phyloP scores from a whole-genome alignment of 2,888 invertebrate species.

The Aplocera efformata region DNA sequence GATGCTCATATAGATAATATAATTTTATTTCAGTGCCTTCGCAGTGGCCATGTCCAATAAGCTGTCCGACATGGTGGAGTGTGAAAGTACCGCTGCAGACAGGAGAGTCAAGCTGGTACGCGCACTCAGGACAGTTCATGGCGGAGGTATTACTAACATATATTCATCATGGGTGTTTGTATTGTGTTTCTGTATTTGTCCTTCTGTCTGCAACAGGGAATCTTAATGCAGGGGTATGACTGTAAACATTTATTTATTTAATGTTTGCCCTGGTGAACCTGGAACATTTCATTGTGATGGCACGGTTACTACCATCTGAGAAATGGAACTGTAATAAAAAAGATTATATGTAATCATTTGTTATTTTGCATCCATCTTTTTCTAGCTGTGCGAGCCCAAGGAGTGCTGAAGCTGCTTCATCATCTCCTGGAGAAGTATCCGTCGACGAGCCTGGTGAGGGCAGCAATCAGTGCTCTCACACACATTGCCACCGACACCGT shows the following conservation, averaged over 20 bases:
- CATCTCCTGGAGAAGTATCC: slow-evolving; percentile 68
- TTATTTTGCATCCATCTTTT: too few relatives aligned
- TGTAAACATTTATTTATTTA: too few relatives aligned
- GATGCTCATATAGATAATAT: too few relatives aligned
- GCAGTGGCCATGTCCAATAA: slow-evolving; percentile 97
- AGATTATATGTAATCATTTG: too few relatives aligned
- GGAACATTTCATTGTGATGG: too few relatives aligned
- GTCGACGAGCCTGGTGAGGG: slow-evolving; percentile 72
- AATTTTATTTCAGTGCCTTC: slow-evolving; percentile 86
- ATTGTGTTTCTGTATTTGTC: too few relatives aligned
- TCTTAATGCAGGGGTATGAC: too few relatives aligned
- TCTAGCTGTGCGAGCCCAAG: slow-evolving; percentile 83
- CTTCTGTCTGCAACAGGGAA: too few relatives aligned
- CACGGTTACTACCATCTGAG: too few relatives aligned
- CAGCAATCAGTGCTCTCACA: slow-evolving; percentile 92
- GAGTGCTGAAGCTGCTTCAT: slow-evolving; percentile 76
- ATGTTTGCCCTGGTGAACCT: too few relatives aligned
- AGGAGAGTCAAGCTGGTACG: slow-evolving; percentile 95
- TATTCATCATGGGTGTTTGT: too few relatives aligned
- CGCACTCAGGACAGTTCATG: slow-evolving; percentile 96
- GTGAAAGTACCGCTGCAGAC: slow-evolving; percentile 94
- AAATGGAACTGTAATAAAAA: too few relatives aligned
- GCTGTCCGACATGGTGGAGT: slow-evolving; percentile 96
- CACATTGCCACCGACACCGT: slow-evolving; percentile 93
- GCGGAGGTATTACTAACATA: slow-evolving; percentile 76